Evolutionary conservation across 2,113 vertebrate genomes (phyloP).

Genomic region (Tursiops truncatus): DNA sequence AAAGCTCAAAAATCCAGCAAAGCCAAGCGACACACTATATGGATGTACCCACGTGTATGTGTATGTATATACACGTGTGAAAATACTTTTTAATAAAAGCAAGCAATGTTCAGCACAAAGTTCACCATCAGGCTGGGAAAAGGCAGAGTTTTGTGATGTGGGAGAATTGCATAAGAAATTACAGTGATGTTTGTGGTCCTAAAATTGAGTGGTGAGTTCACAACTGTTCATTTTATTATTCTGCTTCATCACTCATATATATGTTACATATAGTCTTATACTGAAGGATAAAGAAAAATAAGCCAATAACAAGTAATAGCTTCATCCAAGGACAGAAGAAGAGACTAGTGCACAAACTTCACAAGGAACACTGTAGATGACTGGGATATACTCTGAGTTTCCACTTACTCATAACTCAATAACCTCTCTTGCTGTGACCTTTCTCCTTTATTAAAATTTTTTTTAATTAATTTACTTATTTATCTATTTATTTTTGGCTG

Average conservation of each 20-base stretch:
- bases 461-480: too few relatives aligned
- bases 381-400: background rate
- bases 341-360: background rate
- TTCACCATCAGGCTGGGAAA: background rate
- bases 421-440: background rate
- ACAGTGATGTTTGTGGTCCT: background rate
- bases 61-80: too few relatives aligned
- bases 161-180: background rate
- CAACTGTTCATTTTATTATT: background rate
- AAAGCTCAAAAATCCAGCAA: background rate
- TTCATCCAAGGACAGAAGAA: background rate
- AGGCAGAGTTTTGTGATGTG: background rate
- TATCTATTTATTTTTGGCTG: too few relatives aligned
- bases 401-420: background rate
- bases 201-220: background rate
- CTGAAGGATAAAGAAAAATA: background rate
- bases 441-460: background rate
- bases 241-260: background rate
- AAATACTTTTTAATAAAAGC: constrained; percentile 21
- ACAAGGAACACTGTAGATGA: background rate
- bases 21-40: background rate
- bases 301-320: background rate
- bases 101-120: background rate
- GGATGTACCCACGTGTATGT: too few relatives aligned
- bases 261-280: background rate